phyloP scores from a whole-genome alignment of 2,113 vertebrate genomes.

The Peromyscus polionotus region DNA sequence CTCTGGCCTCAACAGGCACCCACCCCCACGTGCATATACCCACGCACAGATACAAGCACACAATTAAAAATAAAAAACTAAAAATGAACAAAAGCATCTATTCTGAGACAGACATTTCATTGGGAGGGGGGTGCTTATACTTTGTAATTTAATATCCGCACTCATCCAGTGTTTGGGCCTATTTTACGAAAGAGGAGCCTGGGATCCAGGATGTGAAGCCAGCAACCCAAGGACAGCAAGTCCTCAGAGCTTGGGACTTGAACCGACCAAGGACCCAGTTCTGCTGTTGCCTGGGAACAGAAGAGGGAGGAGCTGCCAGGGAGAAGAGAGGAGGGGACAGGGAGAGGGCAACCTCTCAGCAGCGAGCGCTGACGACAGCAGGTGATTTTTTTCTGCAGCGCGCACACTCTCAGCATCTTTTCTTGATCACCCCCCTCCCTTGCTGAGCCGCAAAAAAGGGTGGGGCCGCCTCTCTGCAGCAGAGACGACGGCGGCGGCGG shows the following conservation, averaged over 20 bases:
- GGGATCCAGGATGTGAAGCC: neutral
- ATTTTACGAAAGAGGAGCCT: slow-evolving; percentile 40
- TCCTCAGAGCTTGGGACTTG: slow-evolving; percentile 17
- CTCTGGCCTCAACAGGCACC: neutral
- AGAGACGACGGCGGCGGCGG: slow-evolving; percentile 31
- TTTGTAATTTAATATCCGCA: neutral
- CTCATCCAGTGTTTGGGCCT: neutral
- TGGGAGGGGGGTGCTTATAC: neutral
- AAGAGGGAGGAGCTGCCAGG: slow-evolving; percentile 68
- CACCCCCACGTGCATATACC: too few species aligned
- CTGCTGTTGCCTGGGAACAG: slow-evolving; percentile 53
- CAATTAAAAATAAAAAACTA: neutral
- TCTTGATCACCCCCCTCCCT: neutral
- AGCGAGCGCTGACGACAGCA: slow-evolving; percentile 78
- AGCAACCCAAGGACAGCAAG: neutral
- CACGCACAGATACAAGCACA: neutral
- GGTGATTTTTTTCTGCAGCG: slow-evolving; percentile 80
- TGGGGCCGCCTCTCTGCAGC: slow-evolving; percentile 76
- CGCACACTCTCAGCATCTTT: slow-evolving; percentile 71
- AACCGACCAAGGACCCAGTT: slow-evolving; percentile 54
- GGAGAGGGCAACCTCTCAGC: slow-evolving; percentile 40
- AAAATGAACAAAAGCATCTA: neutral
- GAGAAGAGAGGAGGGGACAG: neutral
- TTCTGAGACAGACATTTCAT: slow-evolving; percentile 52
- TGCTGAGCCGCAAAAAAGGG: slow-evolving; percentile 74